These are phyloP conservation scores for Ceratotherium simum DNA, from an alignment of 2,113 vertebrate species.

Conservation along the genomic window DNA sequence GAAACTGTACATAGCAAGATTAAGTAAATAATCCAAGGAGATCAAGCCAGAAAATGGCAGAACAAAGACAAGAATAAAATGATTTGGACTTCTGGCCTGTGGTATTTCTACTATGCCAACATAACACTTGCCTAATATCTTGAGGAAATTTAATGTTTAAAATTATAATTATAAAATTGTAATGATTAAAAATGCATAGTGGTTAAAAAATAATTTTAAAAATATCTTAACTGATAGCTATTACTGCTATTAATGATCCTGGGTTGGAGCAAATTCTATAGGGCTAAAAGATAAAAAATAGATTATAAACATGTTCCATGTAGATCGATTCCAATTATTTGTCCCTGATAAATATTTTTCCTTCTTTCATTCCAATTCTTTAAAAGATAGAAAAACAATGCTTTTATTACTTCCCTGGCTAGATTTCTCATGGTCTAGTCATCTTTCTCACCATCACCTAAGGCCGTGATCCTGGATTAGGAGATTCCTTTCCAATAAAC, in stretches of 20 bases:
- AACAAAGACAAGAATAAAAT: not conserved
- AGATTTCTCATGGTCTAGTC: not conserved
- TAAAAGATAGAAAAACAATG: not conserved
- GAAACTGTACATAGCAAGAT: not conserved
- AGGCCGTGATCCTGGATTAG: slow-evolving; percentile 37
- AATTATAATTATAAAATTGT: not conserved
- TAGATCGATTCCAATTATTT: not conserved
- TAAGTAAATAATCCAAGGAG: not conserved
- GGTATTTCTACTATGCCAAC: not conserved
- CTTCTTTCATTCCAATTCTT: not conserved
- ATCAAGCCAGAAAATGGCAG: not conserved
- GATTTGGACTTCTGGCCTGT: not conserved
- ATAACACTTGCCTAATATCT: not conserved
- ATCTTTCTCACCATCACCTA: slow-evolving; percentile 2
- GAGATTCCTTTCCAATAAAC: slow-evolving; percentile 65
- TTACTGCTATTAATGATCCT: not conserved
- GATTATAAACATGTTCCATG: not conserved
- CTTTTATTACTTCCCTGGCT: not conserved
- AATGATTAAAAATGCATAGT: not conserved
- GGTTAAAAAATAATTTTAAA: not conserved
- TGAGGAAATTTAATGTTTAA: slow-evolving; percentile 8
- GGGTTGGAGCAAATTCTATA: not conserved
- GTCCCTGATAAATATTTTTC: not conserved
- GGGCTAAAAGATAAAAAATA: not conserved
- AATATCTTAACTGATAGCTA: not conserved